Evolutionary conservation across 2,797 vertebrate species (phyloP), one percentile per base, ranked within the genome.

Genomic region (Sylvilagus floridanus): DNA sequence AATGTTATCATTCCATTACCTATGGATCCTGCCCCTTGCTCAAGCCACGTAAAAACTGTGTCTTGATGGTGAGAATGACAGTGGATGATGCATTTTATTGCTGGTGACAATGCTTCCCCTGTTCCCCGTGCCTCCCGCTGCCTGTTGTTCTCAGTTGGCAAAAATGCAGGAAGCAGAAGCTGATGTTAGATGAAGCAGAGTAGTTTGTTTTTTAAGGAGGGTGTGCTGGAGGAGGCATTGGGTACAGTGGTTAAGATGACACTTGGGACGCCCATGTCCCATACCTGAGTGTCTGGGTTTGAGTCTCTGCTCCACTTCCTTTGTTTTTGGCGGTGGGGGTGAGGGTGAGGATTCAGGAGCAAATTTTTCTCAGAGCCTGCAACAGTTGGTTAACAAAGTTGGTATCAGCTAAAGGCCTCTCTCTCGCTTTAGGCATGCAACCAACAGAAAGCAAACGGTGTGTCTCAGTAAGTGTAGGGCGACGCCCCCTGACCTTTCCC

Each of bases 311-410:
- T 57, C 54, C 54, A 13, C 5, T 57, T 57, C 54, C 42, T 47
- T 47, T 47, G 8, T 47, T 47, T 47, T 57, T 57, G 13, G 54
- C 17, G 54, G 54, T 14, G 54, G 54, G 42, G 63, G 86, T 47
- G 71, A 57, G 17, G 77, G 26, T 0, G 12, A n/a, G 85, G 88
- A 42, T 4, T 89, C 35, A 37, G 91, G 75, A 93, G 37, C 32
- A 76, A 84, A 96, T 96, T 97, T 82, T 93, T 92, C 93, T 68
- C 92, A 83, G 10, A 84, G 81, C 75, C 84, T 65, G 52, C 52
- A 69, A 52, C 3, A 7, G 69, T 4, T 90, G 84, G 82, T 86
- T 4, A 4, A 26, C 3, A 35, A 3, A 66, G 10, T 22, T 0
- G 14, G 28, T 28, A 52, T 24, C 26, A 37, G 12, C 63, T 9